phyloP scores from a whole-genome alignment of 2,888 invertebrate genomes.

The Cabera pusaria region DNA sequence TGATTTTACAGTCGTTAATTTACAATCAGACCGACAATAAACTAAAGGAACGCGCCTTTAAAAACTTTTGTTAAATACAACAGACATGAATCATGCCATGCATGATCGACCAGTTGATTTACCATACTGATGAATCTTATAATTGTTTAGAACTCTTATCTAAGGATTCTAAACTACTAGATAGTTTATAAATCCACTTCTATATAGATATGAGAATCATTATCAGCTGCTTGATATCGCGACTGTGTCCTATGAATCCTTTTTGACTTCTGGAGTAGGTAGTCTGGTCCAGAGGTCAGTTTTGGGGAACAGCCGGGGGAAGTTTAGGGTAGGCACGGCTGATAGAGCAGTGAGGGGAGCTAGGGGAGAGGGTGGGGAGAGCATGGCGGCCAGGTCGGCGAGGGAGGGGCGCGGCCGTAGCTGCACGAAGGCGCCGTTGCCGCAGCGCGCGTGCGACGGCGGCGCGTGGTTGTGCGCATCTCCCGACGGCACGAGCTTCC shows the following conservation, averaged over 20 bases:
- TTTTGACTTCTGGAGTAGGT: conserved; percentile 59
- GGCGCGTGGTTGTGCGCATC: conserved; percentile 74
- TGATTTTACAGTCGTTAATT: too few species aligned
- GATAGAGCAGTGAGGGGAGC: conserved; percentile 56
- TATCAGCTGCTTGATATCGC: too few species aligned
- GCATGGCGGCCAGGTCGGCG: conserved; percentile 40
- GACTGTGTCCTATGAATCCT: conserved; percentile 56
- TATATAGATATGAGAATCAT: too few species aligned
- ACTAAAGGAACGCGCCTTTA: too few species aligned
- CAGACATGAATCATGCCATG: too few species aligned
- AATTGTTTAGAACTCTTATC: too few species aligned
- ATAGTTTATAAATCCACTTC: too few species aligned
- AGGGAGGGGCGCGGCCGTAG: conserved; percentile 58
- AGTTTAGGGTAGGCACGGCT: conserved; percentile 66
- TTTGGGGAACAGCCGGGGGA: conserved; percentile 70
- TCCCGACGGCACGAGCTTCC: conserved; percentile 67
- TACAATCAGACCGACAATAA: too few species aligned
- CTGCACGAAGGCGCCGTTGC: conserved; percentile 75
- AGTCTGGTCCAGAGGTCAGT: conserved; percentile 67
- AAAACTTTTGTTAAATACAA: too few species aligned
- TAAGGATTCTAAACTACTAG: too few species aligned
- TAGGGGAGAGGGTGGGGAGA: conserved; percentile 48
- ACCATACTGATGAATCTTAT: too few species aligned
- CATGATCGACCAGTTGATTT: too few species aligned
- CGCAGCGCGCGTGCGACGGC: conserved; percentile 75